Conservation (phyloP, 2,888 invertebrate species). For the Ernsta delagoae region DNA sequence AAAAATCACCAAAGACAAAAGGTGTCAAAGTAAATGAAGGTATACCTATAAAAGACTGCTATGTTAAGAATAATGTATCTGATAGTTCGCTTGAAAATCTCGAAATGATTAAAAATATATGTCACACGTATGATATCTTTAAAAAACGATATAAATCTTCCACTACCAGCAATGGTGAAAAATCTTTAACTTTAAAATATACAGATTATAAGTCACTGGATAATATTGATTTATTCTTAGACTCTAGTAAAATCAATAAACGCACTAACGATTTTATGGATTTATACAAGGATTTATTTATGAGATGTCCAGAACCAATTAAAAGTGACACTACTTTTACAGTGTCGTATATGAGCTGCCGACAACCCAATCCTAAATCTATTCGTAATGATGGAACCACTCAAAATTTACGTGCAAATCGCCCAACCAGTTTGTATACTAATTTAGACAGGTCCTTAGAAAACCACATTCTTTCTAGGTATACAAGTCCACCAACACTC, state of each 20-base stretch:
- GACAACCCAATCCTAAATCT: not conserved
- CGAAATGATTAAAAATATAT: not conserved
- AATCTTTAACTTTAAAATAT: not conserved
- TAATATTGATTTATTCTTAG: not conserved
- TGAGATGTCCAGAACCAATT: not conserved
- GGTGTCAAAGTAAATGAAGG: not conserved
- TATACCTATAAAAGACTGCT: not conserved
- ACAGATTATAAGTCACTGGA: not conserved
- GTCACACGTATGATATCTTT: not conserved
- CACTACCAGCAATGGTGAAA: not conserved
- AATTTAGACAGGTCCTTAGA: not conserved
- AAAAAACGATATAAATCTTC: not conserved
- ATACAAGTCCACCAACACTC: not conserved
- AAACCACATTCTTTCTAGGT: not conserved
- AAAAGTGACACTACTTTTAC: not conserved
- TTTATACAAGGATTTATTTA: not conserved
- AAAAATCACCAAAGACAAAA: too few species aligned
- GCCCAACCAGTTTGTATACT: not conserved
- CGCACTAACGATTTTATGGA: not conserved
- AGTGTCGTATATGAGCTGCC: not conserved
- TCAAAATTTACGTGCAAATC: not conserved
- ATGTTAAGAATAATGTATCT: not conserved
- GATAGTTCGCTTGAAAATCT: not conserved
- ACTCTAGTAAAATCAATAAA: not conserved
- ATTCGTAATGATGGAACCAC: not conserved